Conservation (phyloP, 2,888 invertebrate species). For the Quadroppia sp. region DNA sequence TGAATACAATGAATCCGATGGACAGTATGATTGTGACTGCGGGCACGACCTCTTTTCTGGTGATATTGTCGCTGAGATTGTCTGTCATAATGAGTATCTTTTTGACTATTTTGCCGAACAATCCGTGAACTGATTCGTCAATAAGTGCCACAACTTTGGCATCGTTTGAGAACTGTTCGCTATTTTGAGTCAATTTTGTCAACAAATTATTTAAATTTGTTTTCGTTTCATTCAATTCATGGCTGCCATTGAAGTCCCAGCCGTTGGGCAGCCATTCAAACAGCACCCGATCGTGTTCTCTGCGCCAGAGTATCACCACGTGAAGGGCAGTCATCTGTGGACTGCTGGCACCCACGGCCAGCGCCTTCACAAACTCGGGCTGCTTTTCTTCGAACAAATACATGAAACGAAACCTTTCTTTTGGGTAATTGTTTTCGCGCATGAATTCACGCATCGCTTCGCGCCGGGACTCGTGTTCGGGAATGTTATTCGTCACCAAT, state of each 20-base stretch:
- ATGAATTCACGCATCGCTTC: slow-evolving; percentile 69
- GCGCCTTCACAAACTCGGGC: slow-evolving; percentile 71
- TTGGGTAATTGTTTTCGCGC: slow-evolving; percentile 56
- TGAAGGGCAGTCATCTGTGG: slow-evolving; percentile 66
- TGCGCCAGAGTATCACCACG: slow-evolving; percentile 82
- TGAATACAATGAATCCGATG: slow-evolving; percentile 68
- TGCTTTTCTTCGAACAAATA: slow-evolving; percentile 80
- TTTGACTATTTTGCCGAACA: slow-evolving; percentile 65
- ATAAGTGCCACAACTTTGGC: slow-evolving; percentile 65
- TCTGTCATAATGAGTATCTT: slow-evolving; percentile 66
- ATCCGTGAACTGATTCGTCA: slow-evolving; percentile 72
- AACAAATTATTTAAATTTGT: slow-evolving; percentile 68
- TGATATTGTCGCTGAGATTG: slow-evolving; percentile 66
- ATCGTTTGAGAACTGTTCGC: slow-evolving; percentile 71
- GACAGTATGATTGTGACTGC: slow-evolving; percentile 72
- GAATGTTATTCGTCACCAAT: slow-evolving; percentile 63
- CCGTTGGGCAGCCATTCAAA: slow-evolving; percentile 82
- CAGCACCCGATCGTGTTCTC: slow-evolving; percentile 75
- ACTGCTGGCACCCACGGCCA: slow-evolving; percentile 57
- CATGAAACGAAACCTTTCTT: slow-evolving; percentile 60
- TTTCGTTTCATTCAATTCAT: slow-evolving; percentile 48
- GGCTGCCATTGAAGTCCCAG: slow-evolving; percentile 55
- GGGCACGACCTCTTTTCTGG: slow-evolving; percentile 73
- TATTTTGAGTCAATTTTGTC: slow-evolving; percentile 65
- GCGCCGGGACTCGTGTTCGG: slow-evolving; percentile 62